Evolutionary conservation across 1,140 invertebrate species (phyloP).

Genomic region (Drosophila kohkoa): DNA sequence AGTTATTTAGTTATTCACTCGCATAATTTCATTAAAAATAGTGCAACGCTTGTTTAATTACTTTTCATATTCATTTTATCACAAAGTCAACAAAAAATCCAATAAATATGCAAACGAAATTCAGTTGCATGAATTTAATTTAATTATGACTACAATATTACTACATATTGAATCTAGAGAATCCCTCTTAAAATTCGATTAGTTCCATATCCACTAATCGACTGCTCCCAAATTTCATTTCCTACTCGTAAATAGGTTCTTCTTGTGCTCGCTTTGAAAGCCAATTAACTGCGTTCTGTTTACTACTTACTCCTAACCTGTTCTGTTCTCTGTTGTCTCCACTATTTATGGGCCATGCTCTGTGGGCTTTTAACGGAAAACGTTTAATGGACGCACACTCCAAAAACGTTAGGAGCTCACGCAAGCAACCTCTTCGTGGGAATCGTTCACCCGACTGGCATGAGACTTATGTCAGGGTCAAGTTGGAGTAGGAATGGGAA

Average conservation of each 20-base stretch:
- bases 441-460: slow-evolving; percentile 10
- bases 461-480: slow-evolving; percentile 42
- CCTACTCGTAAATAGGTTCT: neutral
- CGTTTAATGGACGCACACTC: slow-evolving; percentile 40
- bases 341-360: slow-evolving; percentile 41
- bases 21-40: slow-evolving; percentile 25
- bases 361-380: slow-evolving; percentile 35
- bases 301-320: slow-evolving; percentile 5
- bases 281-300: slow-evolving; percentile 37
- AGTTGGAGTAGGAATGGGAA: neutral
- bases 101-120: slow-evolving; percentile 10
- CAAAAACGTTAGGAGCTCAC: slow-evolving; percentile 35
- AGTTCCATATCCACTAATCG: neutral
- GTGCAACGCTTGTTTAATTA: slow-evolving; percentile 19
- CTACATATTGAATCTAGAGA: neutral
- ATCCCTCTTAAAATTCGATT: neutral
- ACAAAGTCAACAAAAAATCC: slow-evolving; percentile 9
- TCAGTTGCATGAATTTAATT: slow-evolving; percentile 1
- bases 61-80: slow-evolving; percentile 12
- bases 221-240: slow-evolving; percentile 1
- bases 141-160: neutral
- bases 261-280: slow-evolving; percentile 3
- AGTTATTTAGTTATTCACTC: slow-evolving; percentile 17
- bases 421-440: slow-evolving; percentile 22
- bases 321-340: neutral